These are phyloP conservation scores for Hoplostethus atlanticus DNA, from an alignment of 2,797 vertebrate species.

Conservation along the genomic window DNA sequence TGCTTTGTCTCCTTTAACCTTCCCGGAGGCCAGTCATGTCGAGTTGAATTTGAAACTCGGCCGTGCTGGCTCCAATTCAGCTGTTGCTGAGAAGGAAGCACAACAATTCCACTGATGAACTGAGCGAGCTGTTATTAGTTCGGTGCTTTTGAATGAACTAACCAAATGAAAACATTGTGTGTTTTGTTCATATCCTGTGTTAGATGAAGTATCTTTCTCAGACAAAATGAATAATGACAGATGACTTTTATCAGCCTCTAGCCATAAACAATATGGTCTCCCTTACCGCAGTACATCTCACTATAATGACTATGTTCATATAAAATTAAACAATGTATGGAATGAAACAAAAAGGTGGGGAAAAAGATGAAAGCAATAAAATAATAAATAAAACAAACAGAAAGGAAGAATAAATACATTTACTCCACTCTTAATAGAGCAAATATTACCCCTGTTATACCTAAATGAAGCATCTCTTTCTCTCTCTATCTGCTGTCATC, in stretches of 20 bases:
- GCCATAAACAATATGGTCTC: not conserved
- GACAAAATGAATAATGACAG: slow-evolving; percentile 21
- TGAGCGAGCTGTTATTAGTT: slow-evolving; percentile 4
- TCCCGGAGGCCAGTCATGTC: slow-evolving; percentile 40
- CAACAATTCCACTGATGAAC: slow-evolving; percentile 7
- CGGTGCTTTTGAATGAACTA: not conserved
- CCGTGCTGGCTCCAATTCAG: slow-evolving; percentile 20
- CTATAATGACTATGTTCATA: not conserved
- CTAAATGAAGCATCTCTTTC: slow-evolving; percentile 12
- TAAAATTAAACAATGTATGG: too few relatives aligned
- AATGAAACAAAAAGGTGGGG: not conserved
- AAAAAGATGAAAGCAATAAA: too few relatives aligned
- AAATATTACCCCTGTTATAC: not conserved
- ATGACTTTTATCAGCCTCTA: slow-evolving; percentile 18
- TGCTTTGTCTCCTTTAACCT: slow-evolving; percentile 18
- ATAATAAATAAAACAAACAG: not conserved
- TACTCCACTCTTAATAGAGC: not conserved
- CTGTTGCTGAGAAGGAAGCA: slow-evolving; percentile 18
- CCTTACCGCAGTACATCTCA: not conserved
- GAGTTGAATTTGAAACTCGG: slow-evolving; percentile 28
- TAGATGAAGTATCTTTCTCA: slow-evolving; percentile 5
- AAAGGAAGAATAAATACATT: not conserved
- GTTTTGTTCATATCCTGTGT: slow-evolving; percentile 29
- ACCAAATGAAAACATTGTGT: slow-evolving; percentile 21
- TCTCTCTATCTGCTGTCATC: slow-evolving; percentile 39